phyloP scores from a whole-genome alignment of 2,113 vertebrate species.

The Tichodroma muraria region DNA sequence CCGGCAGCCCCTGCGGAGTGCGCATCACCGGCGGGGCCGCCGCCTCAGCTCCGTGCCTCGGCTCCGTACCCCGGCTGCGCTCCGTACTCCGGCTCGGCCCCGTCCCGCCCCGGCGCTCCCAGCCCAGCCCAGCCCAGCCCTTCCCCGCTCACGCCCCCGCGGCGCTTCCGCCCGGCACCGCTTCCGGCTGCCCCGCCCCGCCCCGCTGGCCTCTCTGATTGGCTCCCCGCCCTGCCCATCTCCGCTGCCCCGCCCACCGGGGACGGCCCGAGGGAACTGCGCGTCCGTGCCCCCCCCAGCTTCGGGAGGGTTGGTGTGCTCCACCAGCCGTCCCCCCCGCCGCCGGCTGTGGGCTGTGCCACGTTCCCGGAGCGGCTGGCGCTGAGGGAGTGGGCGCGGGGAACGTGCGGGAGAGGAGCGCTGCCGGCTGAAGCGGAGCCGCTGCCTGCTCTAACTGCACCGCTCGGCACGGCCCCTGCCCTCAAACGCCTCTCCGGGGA shows the following conservation, averaged over 20 bases:
- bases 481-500: fast-evolving
- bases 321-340: fast-evolving
- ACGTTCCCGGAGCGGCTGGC: fast-evolving
- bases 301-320: neutral
- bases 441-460: fast-evolving
- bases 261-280: fast-evolving
- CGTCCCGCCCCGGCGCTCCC: neutral
- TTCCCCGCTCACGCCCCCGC: neutral
- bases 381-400: fast-evolving
- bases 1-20: neutral
- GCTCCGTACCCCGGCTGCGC: no score
- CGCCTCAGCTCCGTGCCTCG: neutral
- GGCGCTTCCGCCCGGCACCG: neutral
- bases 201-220: neutral
- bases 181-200: neutral
- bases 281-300: fast-evolving
- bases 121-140: neutral
- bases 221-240: neutral
- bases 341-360: neutral
- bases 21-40: neutral
- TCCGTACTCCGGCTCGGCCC: neutral
- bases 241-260: fast-evolving
- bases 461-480: no score
- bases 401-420: neutral
- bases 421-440: neutral